Percentiles rank a stretch among this genome's conserved stretches.
Evolutionary conservation across 2,797 vertebrate species (phyloP).

Genomic region (Anabacerthia variegaticeps): DNA sequence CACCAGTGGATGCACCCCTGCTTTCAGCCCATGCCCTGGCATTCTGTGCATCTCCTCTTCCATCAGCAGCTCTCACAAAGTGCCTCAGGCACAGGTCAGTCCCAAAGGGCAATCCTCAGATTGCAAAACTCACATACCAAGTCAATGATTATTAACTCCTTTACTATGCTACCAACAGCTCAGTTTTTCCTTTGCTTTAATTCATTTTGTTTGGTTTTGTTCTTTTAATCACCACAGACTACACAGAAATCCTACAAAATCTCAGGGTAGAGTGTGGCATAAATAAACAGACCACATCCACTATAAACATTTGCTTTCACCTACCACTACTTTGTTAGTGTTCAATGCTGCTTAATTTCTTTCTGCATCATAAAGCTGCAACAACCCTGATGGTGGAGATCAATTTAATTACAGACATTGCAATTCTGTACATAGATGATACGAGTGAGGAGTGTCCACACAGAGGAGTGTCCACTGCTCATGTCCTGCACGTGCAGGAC

Average conservation of each 20-base stretch:
- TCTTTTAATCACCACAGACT: neutral
- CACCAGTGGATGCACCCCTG: fast-evolving
- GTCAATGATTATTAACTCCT: neutral
- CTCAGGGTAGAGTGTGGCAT: fast-evolving
- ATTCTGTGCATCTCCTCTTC: neutral
- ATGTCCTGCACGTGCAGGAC: neutral
- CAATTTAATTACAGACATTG: neutral
- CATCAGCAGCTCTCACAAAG: neutral
- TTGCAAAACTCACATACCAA: fast-evolving
- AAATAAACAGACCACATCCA: neutral
- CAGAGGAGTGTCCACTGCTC: neutral
- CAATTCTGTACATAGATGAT: neutral
- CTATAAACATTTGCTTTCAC: neutral
- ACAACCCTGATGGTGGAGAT: neutral
- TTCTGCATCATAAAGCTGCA: neutral
- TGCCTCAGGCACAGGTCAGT: fast-evolving
- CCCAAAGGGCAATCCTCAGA: neutral
- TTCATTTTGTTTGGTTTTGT: neutral
- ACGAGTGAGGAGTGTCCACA: neutral
- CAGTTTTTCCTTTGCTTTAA: neutral
- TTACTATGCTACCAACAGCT: fast-evolving
- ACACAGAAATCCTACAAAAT: neutral
- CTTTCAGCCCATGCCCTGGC: fast-evolving
- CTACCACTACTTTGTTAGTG: neutral
- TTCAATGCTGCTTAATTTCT: neutral